These are phyloP conservation scores for Bicyclus anynana DNA, from an alignment of 1,140 invertebrate species.

Conservation along the genomic window DNA sequence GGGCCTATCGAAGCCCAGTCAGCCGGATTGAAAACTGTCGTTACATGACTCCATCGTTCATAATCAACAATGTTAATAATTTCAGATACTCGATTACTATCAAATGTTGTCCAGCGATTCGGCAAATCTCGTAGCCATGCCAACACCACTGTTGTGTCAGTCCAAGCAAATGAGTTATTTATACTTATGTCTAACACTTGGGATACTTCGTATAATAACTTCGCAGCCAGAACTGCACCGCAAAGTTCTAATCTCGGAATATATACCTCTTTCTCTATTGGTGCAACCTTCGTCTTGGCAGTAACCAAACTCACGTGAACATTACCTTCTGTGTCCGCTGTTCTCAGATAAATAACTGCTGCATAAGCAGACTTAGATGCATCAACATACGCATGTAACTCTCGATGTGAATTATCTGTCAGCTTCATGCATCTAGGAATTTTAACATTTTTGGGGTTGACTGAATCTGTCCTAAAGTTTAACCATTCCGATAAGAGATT, in stretches of 20 bases:
- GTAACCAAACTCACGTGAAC: conserved; percentile 27
- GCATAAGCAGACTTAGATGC: conserved; percentile 32
- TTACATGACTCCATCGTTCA: conserved; percentile 14
- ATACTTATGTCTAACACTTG: conserved; percentile 9
- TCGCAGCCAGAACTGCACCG: conserved; percentile 35
- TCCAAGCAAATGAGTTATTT: conserved; percentile 45
- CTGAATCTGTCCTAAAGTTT: conserved; percentile 21
- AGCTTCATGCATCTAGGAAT: conserved; percentile 27
- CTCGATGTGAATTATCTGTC: not conserved
- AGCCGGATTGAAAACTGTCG: conserved; percentile 29
- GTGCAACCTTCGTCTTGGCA: conserved; percentile 52
- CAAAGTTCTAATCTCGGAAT: conserved; percentile 52
- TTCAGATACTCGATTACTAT: conserved; percentile 25
- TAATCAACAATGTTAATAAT: conserved; percentile 14
- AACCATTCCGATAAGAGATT: conserved; percentile 27
- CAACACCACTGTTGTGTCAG: conserved; percentile 59
- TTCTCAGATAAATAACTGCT: conserved; percentile 28
- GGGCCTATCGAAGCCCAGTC: not conserved
- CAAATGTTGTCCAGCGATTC: conserved; percentile 12
- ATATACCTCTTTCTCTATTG: conserved; percentile 31
- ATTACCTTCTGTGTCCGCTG: conserved; percentile 2
- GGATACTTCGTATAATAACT: conserved; percentile 25
- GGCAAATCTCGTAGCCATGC: conserved; percentile 39
- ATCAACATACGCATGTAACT: conserved; percentile 38
- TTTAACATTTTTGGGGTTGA: conserved; percentile 19